Evolutionary conservation across 2,113 vertebrate genomes (phyloP), one percentile per base, ranked within the genome.

Genomic region (Onychostruthus taczanowskii): DNA sequence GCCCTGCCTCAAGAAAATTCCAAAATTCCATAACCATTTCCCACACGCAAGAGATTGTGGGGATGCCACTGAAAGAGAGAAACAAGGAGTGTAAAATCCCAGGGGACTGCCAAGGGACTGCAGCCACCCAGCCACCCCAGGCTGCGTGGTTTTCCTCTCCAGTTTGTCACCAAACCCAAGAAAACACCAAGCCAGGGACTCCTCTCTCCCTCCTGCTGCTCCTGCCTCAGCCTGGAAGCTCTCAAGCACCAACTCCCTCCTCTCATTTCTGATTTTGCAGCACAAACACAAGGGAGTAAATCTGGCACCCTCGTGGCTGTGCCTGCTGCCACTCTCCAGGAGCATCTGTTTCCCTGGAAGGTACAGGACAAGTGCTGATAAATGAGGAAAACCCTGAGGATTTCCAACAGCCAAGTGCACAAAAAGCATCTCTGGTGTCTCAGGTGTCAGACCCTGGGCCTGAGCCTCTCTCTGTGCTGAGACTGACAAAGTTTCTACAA

Each of bases 111-210:
- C 30, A 47, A 41, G 39, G 20, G 28, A 12, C 4, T 67, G 84
- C 37, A 56, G 26, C 39, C 62, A 26, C 35, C n/a, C 39, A 53
- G 16, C 3, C 4, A 11, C 2, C 18, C 30, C 76, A 31, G 35
- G 6, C 11, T 4, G 3, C 3, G 4, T 3, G 23, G 2, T 1
- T 35, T 13, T 43, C 59, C 56, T 15, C n/a, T 17, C 43, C 43
- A 16, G 5, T 59, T 12, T 21, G 47, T 22, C 59, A 44, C 11
- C 53, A 69, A 27, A 61, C 1, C 52, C 59, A 16, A 1, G 27
- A 11, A 6, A 50, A 81, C 68, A 37, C 77, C 46, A 24, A 66
- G 22, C 86, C 76, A 44, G 0, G 22, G 50, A 1, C 58, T 73
- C 35, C 35, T 1, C 50, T 50, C 35, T 35, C 50, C 75, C 59